Percentiles rank a stretch among this genome's conserved stretches.
Conservation (phyloP, 1,140 invertebrate genomes). For the Chrysoperla carnea region DNA sequence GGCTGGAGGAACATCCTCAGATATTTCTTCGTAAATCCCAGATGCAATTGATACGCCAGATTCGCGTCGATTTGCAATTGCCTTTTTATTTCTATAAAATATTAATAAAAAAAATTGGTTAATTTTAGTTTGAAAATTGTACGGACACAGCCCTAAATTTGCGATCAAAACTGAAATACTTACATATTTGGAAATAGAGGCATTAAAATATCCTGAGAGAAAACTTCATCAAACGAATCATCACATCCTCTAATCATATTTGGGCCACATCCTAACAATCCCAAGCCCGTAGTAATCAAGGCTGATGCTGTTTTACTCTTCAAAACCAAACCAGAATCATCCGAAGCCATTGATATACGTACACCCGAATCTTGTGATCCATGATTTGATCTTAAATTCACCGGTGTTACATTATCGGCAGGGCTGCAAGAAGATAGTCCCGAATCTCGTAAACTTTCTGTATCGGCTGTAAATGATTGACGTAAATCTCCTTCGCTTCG, state of each 20-base stretch:
- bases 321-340: slow-evolving; percentile 12
- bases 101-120: not conserved
- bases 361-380: slow-evolving; percentile 19
- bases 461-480: slow-evolving; percentile 4
- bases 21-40: slow-evolving; percentile 33
- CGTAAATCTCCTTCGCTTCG: slow-evolving; percentile 30
- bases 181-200: not conserved
- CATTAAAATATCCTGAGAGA: slow-evolving; percentile 18
- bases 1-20: slow-evolving; percentile 13
- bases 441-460: slow-evolving; percentile 6
- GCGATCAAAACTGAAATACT: not conserved
- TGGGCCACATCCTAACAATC: slow-evolving; percentile 5
- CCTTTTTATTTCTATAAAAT: not conserved
- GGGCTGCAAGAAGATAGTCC: slow-evolving; percentile 6
- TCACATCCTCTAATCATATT: slow-evolving; percentile 20
- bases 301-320: slow-evolving; percentile 15
- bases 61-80: slow-evolving; percentile 17
- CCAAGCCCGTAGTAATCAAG: not conserved
- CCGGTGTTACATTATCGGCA: slow-evolving; percentile 8
- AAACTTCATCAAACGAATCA: slow-evolving; percentile 19
- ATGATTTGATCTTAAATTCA: slow-evolving; percentile 14
- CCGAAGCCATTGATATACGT: slow-evolving; percentile 13
- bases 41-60: slow-evolving; percentile 30
- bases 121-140: too few species aligned
- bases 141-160: not conserved